Evolutionary conservation across 2,888 invertebrate genomes (phyloP), one percentile per base, ranked within the genome.

Genomic region (Pristionchus maxplancki): DNA sequence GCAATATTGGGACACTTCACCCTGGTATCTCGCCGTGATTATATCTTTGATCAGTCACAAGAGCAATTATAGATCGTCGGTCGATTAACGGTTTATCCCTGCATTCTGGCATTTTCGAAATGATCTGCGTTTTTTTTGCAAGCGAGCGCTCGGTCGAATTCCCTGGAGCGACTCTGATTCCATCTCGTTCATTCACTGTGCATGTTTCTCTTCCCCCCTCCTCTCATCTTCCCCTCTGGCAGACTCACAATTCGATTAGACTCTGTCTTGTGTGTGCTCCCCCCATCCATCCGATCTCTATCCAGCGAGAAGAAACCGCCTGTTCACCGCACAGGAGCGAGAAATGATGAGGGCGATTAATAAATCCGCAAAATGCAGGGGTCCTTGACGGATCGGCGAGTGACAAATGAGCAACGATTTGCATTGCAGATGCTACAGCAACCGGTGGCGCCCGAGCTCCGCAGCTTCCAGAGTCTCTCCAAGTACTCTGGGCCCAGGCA

Each of bases 401-500:
- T 24, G 58, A 58, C 20, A 24, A n/a, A 58, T 58, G 24, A 17
- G 4, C 34, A 17, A 67, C 34, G 15, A 15, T 44, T 17, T 4
- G 31, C 53, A 3, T 85, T 90, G 5, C 86, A 91, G 88, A 94
- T 94, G 94, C 90, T 95, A 88, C 93, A 94, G 90, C 93, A 93
- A 90, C 94, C 94, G 89, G 94, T 94, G 82, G 86, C 86, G 3
- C 92, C 93, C 81, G 94, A 94, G 91, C 92, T 95, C 71, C 94
- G 94, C 89, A 94, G 94, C 89, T 94, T 94, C 91, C 93, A 94
- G 90, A 93, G 93, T 64, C 91, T 94, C 87, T 93, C 94, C 71
- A 93, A 91, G 88, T 94, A 93, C 90, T 90, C 93, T 40, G 92
- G 92, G 87, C 92, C 92, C 50, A 89, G 93, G 92, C 28, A 34